These are phyloP conservation scores for Lasioglossum zephyrum DNA, from an alignment of 2,888 invertebrate genomes.

Conservation along the genomic window DNA sequence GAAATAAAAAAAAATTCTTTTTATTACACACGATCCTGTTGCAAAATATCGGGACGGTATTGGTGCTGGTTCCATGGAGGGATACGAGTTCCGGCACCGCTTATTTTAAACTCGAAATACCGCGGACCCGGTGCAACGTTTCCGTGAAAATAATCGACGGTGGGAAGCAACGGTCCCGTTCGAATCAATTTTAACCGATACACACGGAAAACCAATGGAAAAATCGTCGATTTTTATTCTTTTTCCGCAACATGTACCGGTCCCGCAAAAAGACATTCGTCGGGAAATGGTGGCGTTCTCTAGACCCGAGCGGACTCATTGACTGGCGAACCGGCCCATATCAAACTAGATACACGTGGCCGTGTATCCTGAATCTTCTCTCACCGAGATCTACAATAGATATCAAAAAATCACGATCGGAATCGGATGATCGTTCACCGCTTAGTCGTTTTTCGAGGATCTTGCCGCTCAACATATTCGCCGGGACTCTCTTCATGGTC, in stretches of 20 bases:
- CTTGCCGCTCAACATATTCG: conserved; percentile 54
- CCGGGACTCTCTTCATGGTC: conserved; percentile 75
- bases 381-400: fast-evolving
- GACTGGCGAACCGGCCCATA: too few relatives aligned
- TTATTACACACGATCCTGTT: conserved; percentile 39
- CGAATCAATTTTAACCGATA: background rate
- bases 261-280: conserved; percentile 36
- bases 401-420: conserved; percentile 11
- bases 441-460: conserved; percentile 55
- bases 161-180: background rate
- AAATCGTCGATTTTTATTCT: conserved; percentile 53
- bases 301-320: background rate
- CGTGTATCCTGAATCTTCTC: background rate
- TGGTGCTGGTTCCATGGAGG: conserved; percentile 6
- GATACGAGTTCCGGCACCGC: conserved; percentile 34
- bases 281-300: conserved; percentile 37
- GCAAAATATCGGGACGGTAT: conserved; percentile 53
- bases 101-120: conserved; percentile 46
- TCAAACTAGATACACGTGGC: conserved; percentile 45
- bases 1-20: conserved; percentile 29
- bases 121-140: background rate
- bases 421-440: conserved; percentile 44
- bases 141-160: background rate
- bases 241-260: conserved; percentile 43
- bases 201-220: background rate